Conservation (phyloP, 1,140 invertebrate species). For the Ditylenchus dipsaci region DNA sequence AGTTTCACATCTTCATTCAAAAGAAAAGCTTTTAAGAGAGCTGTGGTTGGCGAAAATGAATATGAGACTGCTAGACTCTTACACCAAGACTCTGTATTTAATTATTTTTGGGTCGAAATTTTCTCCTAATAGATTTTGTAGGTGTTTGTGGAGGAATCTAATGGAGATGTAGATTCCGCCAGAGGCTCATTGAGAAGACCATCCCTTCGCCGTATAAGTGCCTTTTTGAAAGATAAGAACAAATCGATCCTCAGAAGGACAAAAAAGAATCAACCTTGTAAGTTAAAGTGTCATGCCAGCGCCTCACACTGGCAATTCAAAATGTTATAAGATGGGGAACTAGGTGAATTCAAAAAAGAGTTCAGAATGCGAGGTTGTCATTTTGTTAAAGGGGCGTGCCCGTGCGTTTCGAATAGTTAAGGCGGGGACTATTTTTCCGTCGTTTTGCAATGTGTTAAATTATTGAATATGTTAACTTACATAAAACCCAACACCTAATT, state of each 20-base stretch:
- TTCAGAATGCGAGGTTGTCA: too few relatives aligned
- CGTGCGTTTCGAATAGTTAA: too few relatives aligned
- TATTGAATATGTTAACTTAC: too few relatives aligned
- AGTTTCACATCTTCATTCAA: background rate
- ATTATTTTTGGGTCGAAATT: too few relatives aligned
- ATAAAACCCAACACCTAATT: too few relatives aligned
- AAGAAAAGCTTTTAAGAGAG: background rate
- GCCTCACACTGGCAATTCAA: too few relatives aligned
- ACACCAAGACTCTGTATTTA: background rate
- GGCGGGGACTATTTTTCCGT: too few relatives aligned
- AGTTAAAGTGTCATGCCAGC: too few relatives aligned
- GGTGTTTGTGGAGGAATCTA: background rate
- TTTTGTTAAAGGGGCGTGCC: too few relatives aligned
- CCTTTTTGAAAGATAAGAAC: background rate
- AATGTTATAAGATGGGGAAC: too few relatives aligned
- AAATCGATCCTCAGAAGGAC: background rate
- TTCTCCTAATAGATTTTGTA: background rate
- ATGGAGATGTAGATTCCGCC: background rate
- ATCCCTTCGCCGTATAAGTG: background rate
- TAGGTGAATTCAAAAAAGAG: too few relatives aligned
- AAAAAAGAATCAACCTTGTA: constrained; percentile 12
- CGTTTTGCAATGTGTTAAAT: too few relatives aligned
- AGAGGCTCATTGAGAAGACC: background rate
- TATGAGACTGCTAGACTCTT: background rate
- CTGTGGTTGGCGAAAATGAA: background rate